Conservation (phyloP, 1,140 invertebrate genomes). For the Anastatus disparis region DNA sequence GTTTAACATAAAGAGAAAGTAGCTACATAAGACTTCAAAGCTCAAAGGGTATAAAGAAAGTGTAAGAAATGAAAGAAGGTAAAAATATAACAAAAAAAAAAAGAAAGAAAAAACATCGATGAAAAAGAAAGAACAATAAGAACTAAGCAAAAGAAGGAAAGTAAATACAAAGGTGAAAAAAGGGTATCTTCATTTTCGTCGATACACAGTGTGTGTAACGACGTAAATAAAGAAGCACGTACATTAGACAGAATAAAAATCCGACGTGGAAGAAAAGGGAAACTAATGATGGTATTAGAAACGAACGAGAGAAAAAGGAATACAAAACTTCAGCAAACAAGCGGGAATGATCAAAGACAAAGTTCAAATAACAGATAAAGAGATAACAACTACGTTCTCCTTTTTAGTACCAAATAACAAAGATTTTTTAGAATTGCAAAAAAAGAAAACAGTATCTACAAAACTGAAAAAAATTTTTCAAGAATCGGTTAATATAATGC, state of each 20-base stretch:
- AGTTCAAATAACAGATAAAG: constrained; percentile 14
- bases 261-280: not conserved
- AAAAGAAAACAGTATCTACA: too few relatives aligned
- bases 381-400: constrained; percentile 1
- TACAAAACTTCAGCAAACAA: too few relatives aligned
- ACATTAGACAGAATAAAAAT: not conserved
- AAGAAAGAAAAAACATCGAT: constrained; percentile 31
- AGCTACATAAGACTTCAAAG: too few relatives aligned
- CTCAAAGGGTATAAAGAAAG: not conserved
- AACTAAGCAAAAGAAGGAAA: too few relatives aligned
- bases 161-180: constrained; percentile 15
- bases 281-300: constrained; percentile 24
- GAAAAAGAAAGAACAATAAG: constrained; percentile 30
- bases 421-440: too few relatives aligned
- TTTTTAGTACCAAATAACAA: too few relatives aligned
- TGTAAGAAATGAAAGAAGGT: constrained; percentile 18
- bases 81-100: too few relatives aligned
- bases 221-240: not conserved
- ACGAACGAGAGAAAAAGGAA: not conserved
- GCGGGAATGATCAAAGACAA: too few relatives aligned
- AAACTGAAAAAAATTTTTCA: too few relatives aligned
- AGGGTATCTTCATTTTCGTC: too few relatives aligned
- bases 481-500: too few relatives aligned
- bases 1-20: too few relatives aligned
- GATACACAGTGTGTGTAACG: not conserved